Base-by-base conservation (phyloP, 2,888 invertebrate species). In the Platypus cylindrus region DNA sequence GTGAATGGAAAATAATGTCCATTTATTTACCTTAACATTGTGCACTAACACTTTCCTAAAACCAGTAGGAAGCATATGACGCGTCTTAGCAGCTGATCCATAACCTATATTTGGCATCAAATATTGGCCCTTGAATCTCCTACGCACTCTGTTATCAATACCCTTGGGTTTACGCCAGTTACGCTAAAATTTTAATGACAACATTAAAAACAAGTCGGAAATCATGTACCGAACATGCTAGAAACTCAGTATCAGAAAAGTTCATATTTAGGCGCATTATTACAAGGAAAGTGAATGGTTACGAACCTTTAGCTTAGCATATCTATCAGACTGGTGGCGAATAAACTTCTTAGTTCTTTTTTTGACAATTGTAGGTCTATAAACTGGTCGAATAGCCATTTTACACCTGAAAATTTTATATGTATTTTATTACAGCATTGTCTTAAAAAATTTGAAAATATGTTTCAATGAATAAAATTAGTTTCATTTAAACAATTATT, bases 91-190 rank as follows among this genome's bases (percentile, higher is more conserved):
- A 64, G 84, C 85, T 52, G 91, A 90, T 49, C 98, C 97, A 62
- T 95, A 98, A 76, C 98, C 98, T 63, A 99, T 94, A 62, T 82
- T 94, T 47, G 98, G 98, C 98, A 99, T 98, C 70, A 89, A 69
- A 60, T 83, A 91, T 62, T 95, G 95, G 17, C 98, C 98, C 83
- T 98, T 98, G 73, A 98, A 98, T 52, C 95, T 79, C 62, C 98
- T 82, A 51, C 98, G 81, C 30, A 98, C 97, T 67, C 97, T 79
- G 79, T 99, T 98, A 70, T 99, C 98, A 67, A 98, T 99, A 90
- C 98, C 98, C 71, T 95, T 95, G 13, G 98, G 98, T 70, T 95
- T 98, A 62, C 98, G 82, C 98, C 98, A 99, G 77, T 87, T 93
- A 50, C 84, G 75, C 87, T 89, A 53, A 12, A 64, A 59, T 11